Percentiles rank a stretch among this genome's conserved stretches.
phyloP scores from a whole-genome alignment of 1,140 invertebrate genomes.

The Papilio polytes region DNA sequence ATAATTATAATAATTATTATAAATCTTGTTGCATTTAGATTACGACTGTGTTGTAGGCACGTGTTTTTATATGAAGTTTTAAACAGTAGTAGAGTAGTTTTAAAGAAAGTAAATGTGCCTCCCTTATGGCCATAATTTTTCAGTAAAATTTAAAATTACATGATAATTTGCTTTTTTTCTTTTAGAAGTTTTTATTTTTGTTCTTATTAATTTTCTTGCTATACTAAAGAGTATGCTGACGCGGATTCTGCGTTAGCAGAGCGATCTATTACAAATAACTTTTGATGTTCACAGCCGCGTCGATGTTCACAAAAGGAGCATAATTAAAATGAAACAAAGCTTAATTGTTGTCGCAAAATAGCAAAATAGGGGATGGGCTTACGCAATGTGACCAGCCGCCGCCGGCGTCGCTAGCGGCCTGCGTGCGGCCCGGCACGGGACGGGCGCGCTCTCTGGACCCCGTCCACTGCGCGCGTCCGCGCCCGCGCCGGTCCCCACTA shows the following conservation, averaged over 20 bases:
- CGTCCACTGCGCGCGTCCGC: constrained; percentile 62
- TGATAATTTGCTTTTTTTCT: constrained; percentile 31
- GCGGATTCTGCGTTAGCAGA: constrained; percentile 9
- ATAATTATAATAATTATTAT: too few species aligned
- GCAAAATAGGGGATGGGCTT: constrained; percentile 86
- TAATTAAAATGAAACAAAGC: constrained; percentile 76
- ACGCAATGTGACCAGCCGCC: constrained; percentile 87
- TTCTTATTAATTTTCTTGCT: constrained; percentile 19
- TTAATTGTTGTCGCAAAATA: constrained; percentile 85
- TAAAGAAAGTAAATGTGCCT: too few species aligned
- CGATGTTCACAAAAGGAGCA: constrained; percentile 71
- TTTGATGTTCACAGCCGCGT: constrained; percentile 82
- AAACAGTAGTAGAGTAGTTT: too few species aligned
- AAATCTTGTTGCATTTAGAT: too few species aligned
- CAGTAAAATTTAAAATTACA: too few species aligned
- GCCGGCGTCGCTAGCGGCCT: constrained; percentile 80
- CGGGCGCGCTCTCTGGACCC: constrained; percentile 63
- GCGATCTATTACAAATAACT: constrained; percentile 51
- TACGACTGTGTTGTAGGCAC: neutral
- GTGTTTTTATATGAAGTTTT: too few species aligned
- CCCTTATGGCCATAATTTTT: too few species aligned
- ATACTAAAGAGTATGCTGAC: constrained; percentile 18
- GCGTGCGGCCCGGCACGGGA: constrained; percentile 79
- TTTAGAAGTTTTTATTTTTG: neutral
- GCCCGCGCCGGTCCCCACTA: constrained; percentile 72